Evolutionary conservation across 2,797 vertebrate species (phyloP).

Genomic region (Cynopterus sphinx): DNA sequence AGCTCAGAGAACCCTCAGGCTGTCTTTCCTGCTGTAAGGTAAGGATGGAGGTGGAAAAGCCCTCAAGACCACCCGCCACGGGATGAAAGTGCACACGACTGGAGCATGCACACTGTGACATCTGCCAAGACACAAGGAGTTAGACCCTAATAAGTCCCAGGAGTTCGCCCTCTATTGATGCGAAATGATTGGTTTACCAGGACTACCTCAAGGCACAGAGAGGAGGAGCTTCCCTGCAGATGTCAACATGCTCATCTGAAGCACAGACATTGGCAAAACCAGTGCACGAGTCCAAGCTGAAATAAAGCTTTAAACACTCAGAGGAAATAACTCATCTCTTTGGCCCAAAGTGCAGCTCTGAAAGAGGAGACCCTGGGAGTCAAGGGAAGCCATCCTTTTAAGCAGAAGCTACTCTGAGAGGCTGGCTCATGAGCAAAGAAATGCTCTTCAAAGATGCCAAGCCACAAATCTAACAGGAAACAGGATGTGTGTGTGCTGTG

Average conservation of each 20-base stretch:
- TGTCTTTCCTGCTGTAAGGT: not conserved
- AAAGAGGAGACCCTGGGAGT: not conserved
- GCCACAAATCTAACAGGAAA: slow-evolving; percentile 5
- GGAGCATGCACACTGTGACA: accelerated
- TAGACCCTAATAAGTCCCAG: accelerated
- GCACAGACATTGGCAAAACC: accelerated
- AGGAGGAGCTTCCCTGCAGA: not conserved
- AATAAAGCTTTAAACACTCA: not conserved
- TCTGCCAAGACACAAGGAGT: too few relatives aligned
- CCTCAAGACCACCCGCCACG: not conserved
- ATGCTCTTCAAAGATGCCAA: not conserved
- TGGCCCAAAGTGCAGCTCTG: not conserved
- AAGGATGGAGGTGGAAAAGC: too few relatives aligned
- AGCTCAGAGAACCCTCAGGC: not conserved
- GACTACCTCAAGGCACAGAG: accelerated
- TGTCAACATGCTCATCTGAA: not conserved
- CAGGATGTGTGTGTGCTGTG: not conserved
- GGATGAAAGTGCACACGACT: not conserved
- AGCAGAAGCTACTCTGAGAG: not conserved
- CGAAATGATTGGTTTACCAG: not conserved
- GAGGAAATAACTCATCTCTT: not conserved
- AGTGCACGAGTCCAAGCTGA: not conserved
- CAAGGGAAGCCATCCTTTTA: not conserved
- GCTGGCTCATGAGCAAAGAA: not conserved
- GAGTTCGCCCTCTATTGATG: accelerated